Conservation (phyloP, 2,888 invertebrate species). For the Zeuzera pyrina region DNA sequence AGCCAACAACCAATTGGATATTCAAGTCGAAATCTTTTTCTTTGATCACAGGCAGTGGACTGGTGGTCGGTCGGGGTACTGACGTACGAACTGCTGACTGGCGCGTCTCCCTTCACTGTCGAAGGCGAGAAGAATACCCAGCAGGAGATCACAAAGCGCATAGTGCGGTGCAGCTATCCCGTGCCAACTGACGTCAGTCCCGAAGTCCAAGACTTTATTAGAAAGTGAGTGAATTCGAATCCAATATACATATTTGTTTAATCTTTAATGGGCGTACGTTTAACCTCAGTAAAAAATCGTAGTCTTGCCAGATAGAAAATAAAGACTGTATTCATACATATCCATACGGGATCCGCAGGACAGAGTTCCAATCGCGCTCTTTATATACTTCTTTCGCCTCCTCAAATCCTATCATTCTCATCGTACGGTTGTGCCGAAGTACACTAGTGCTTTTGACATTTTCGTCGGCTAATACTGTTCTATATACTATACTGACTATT, state of each 20-base stretch:
- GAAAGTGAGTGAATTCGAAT: slow-evolving; percentile 38
- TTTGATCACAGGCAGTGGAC: slow-evolving; percentile 87
- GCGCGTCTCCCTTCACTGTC: slow-evolving; percentile 97
- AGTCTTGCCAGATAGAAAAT: too few species aligned
- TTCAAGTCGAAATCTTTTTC: not conserved
- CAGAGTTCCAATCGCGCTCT: too few species aligned
- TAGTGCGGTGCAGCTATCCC: slow-evolving; percentile 90
- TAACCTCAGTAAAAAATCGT: too few species aligned
- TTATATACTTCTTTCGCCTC: too few species aligned
- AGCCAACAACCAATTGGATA: slow-evolving; percentile 3
- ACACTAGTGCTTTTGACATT: too few species aligned
- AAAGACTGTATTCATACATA: too few species aligned
- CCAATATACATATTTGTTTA: not conserved
- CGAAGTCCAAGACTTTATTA: slow-evolving; percentile 72
- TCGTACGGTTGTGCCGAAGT: too few species aligned
- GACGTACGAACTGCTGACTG: slow-evolving; percentile 96
- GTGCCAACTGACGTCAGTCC: slow-evolving; percentile 87
- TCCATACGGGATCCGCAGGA: too few species aligned
- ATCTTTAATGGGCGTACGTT: too few species aligned
- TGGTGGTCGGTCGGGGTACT: slow-evolving; percentile 99
- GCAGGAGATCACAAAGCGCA: slow-evolving; percentile 93
- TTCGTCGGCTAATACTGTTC: too few species aligned
- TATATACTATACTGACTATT: too few species aligned
- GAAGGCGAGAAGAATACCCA: slow-evolving; percentile 95
- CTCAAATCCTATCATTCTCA: too few species aligned